Percentiles rank a stretch among this genome's conserved stretches.
Evolutionary conservation across 2,797 vertebrate genomes (phyloP).

Genomic region (Brachymystax lenok): DNA sequence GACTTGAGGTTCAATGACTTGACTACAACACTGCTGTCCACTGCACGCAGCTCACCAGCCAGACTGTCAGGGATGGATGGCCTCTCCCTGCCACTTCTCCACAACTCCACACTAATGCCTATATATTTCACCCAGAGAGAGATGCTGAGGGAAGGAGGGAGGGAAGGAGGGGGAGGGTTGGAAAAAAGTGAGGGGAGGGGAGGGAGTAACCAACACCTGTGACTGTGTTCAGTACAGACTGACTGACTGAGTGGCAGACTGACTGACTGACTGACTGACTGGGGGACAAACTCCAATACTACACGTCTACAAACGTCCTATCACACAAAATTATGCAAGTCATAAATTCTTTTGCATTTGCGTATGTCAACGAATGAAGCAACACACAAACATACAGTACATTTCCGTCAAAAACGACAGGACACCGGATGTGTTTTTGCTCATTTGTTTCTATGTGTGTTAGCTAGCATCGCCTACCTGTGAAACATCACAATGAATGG

Average conservation of each 20-base stretch:
- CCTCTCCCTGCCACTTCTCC: slow-evolving; percentile 15
- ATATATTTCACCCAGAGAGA: slow-evolving; percentile 20
- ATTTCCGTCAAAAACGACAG: background rate
- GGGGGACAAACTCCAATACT: background rate
- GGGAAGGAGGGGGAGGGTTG: background rate
- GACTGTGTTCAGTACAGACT: background rate
- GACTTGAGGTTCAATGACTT: too few relatives aligned
- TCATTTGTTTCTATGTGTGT: too few relatives aligned
- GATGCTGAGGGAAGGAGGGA: background rate
- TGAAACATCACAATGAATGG: background rate
- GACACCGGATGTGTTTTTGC: background rate
- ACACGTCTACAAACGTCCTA: background rate
- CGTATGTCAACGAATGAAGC: slow-evolving; percentile 15
- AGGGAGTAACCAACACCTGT: background rate
- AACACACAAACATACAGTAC: background rate
- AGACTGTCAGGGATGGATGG: background rate
- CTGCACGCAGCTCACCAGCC: background rate
- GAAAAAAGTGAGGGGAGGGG: background rate
- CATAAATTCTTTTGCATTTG: slow-evolving; percentile 19
- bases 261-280: background rate
- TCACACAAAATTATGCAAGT: background rate
- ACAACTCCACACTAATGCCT: background rate
- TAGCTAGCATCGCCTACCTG: background rate
- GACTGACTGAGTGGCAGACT: background rate
- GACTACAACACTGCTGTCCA: background rate